Percentiles rank a stretch among this genome's conserved stretches.
Evolutionary conservation across 1,140 invertebrate species (phyloP).

Genomic region (Stegodyphus dumicola): DNA sequence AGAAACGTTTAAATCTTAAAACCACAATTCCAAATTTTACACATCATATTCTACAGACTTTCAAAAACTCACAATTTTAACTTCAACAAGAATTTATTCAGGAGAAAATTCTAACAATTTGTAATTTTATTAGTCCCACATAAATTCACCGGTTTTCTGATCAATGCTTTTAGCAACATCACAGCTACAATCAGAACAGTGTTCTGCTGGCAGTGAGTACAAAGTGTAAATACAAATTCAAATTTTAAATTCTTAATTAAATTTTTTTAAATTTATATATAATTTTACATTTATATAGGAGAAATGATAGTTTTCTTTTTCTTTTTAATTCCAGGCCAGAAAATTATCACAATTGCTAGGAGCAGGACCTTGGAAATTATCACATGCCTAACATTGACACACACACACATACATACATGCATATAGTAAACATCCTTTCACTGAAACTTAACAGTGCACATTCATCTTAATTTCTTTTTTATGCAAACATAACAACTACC

Average conservation of each 20-base stretch:
- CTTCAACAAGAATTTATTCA: slow-evolving; percentile 46
- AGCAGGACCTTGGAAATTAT: slow-evolving; percentile 59
- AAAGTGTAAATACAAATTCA: slow-evolving; percentile 43
- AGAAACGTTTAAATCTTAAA: background rate
- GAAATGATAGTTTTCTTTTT: slow-evolving; percentile 14
- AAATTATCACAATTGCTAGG: slow-evolving; percentile 59
- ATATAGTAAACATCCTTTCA: slow-evolving; percentile 7
- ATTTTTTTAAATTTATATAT: slow-evolving; percentile 15
- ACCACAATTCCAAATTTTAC: background rate
- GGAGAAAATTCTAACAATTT: slow-evolving; percentile 42
- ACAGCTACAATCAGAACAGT: slow-evolving; percentile 45
- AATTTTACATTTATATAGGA: slow-evolving; percentile 13
- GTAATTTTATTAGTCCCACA: background rate
- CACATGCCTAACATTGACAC: slow-evolving; percentile 52
- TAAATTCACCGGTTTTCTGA: slow-evolving; percentile 45
- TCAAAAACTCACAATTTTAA: slow-evolving; percentile 20
- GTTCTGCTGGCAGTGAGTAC: slow-evolving; percentile 40
- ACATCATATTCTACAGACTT: slow-evolving; percentile 8
- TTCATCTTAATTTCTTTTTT: slow-evolving; percentile 31
- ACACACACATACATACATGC: slow-evolving; percentile 29
- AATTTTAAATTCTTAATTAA: slow-evolving; percentile 13
- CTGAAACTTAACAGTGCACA: slow-evolving; percentile 22
- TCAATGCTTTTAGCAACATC: slow-evolving; percentile 46
- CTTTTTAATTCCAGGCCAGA: slow-evolving; percentile 53
- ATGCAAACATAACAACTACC: slow-evolving; percentile 37